These are phyloP conservation scores for Erpornis zantholeuca DNA, from an alignment of 2,113 vertebrate species.

Conservation along the genomic window DNA sequence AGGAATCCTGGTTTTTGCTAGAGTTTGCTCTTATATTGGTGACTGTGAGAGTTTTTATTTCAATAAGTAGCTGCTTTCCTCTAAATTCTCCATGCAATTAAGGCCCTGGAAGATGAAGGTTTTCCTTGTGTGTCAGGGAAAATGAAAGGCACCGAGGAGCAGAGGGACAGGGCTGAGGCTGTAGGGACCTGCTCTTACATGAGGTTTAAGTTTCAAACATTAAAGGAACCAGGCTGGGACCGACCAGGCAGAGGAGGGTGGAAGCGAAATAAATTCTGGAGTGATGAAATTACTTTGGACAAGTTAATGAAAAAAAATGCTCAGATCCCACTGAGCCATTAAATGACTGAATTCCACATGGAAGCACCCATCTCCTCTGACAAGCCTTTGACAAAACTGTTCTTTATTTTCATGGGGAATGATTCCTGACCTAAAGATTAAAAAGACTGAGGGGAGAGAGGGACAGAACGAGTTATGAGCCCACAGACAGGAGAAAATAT, in stretches of 20 bases:
- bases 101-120: background rate
- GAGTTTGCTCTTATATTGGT: background rate
- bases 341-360: conserved; percentile 58
- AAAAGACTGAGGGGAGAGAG: background rate
- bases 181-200: background rate
- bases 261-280: background rate
- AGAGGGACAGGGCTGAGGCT: background rate
- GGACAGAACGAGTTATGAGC: background rate
- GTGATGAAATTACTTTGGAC: conserved; percentile 57
- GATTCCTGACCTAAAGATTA: background rate
- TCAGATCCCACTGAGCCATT: conserved; percentile 11
- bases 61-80: background rate
- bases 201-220: background rate
- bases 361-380: conserved; percentile 20
- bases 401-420: background rate
- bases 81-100: background rate
- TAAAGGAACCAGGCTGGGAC: background rate
- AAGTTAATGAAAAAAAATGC: conserved; percentile 57
- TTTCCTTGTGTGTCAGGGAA: background rate
- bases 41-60: background rate
- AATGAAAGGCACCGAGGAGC: background rate
- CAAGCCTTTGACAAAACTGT: conserved; percentile 28
- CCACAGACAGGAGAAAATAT: background rate
- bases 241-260: background rate
- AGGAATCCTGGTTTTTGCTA: background rate